phyloP scores from a whole-genome alignment of 2,113 vertebrate species.

The Catharus minimus region DNA sequence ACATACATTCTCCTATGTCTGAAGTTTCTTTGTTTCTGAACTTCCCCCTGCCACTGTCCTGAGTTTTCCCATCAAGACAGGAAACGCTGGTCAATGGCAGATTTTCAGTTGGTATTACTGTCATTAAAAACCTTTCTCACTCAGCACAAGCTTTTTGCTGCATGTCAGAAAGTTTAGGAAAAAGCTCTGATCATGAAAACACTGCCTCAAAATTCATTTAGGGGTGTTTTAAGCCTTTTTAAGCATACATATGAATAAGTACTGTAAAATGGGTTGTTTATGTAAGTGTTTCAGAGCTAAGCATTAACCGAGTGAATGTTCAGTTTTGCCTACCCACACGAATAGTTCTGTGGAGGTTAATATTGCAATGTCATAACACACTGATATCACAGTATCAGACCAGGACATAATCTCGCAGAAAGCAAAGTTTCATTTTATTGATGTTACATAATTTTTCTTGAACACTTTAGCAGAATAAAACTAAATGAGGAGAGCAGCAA shows the following conservation, averaged over 20 bases:
- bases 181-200: not conserved
- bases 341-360: not conserved
- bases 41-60: not conserved
- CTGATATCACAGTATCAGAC: not conserved
- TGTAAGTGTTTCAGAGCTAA: not conserved
- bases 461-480: not conserved
- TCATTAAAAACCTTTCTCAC: not conserved
- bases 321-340: not conserved
- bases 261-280: not conserved
- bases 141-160: not conserved
- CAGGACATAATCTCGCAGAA: not conserved
- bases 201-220: not conserved
- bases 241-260: not conserved
- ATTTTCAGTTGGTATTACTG: not conserved
- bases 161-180: not conserved
- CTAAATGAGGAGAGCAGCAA: not conserved
- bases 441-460: not conserved
- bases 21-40: slow-evolving; percentile 26
- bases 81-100: not conserved
- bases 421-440: not conserved
- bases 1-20: not conserved
- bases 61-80: not conserved
- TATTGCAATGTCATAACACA: not conserved
- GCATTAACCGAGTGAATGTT: not conserved
- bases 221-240: not conserved